Percentiles rank a stretch among this genome's conserved stretches.
Conservation (phyloP, 2,888 invertebrate genomes). For the Callimorpha dominula region DNA sequence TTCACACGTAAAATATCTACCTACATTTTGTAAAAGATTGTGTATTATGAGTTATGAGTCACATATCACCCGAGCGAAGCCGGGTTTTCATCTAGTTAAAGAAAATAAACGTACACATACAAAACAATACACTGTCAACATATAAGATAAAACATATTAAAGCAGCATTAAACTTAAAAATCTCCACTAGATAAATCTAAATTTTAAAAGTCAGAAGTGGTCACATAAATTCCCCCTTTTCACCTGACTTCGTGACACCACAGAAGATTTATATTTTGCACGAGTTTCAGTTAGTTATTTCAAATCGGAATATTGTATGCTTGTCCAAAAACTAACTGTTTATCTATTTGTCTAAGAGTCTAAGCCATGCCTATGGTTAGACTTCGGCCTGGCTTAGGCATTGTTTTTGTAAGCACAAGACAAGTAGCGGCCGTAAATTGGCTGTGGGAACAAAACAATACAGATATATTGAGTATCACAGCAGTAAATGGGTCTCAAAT, state of each 20-base stretch:
- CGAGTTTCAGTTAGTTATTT: not conserved
- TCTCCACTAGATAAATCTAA: not conserved
- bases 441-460: no score
- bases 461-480: no score
- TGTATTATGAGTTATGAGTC: no score
- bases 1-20: no score
- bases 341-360: not conserved
- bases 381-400: no score
- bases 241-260: constrained; percentile 5
- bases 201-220: constrained; percentile 6
- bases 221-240: constrained; percentile 2
- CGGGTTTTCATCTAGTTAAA: no score
- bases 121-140: not conserved
- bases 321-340: not conserved
- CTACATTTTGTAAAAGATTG: no score
- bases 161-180: constrained; percentile 2
- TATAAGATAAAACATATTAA: no score
- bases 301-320: not conserved
- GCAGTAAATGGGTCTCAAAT: no score
- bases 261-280: constrained; percentile 12
- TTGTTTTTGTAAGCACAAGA: no score
- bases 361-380: not conserved
- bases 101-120: not conserved
- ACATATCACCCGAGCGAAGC: no score
- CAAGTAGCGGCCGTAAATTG: no score